These are phyloP conservation scores for Cordilura impudica DNA, from an alignment of 2,888 invertebrate genomes.

Conservation along the genomic window DNA sequence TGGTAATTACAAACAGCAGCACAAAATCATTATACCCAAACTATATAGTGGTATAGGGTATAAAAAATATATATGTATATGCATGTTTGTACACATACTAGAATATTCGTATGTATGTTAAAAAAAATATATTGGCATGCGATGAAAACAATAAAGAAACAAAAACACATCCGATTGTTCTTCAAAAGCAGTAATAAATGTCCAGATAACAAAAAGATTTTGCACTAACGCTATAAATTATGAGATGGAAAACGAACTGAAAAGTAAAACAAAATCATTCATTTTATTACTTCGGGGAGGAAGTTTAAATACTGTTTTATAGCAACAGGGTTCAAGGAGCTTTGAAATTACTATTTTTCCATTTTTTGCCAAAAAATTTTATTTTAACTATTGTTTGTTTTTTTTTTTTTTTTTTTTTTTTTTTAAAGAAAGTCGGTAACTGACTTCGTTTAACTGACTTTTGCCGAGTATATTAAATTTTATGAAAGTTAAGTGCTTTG, in stretches of 20 bases:
- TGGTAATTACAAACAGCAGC: too few species aligned
- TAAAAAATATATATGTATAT: too few species aligned
- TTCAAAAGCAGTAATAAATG: slow-evolving; percentile 56
- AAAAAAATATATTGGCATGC: slow-evolving; percentile 46
- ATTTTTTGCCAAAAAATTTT: slow-evolving; percentile 54
- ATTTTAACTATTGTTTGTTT: slow-evolving; percentile 24
- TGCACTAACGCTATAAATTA: slow-evolving; percentile 54
- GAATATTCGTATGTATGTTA: too few species aligned
- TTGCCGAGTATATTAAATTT: slow-evolving; percentile 65
- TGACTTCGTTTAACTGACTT: not conserved
- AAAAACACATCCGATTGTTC: slow-evolving; percentile 27
- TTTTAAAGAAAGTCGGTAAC: not conserved
- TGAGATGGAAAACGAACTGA: slow-evolving; percentile 39
- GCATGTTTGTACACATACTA: too few species aligned
- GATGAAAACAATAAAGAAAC: not conserved
- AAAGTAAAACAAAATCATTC: slow-evolving; percentile 40
- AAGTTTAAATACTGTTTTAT: slow-evolving; percentile 55
- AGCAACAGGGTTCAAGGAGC: slow-evolving; percentile 53
- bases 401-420: not conserved
- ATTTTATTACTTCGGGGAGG: slow-evolving; percentile 54
- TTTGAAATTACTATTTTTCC: slow-evolving; percentile 11
- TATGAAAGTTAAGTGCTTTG: slow-evolving; percentile 77
- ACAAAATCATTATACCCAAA: too few species aligned
- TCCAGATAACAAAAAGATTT: slow-evolving; percentile 51
- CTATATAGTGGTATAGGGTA: too few species aligned